Evolutionary conservation across 2,113 vertebrate genomes (phyloP).

Genomic region (Machaerirhynchus nigripectus): DNA sequence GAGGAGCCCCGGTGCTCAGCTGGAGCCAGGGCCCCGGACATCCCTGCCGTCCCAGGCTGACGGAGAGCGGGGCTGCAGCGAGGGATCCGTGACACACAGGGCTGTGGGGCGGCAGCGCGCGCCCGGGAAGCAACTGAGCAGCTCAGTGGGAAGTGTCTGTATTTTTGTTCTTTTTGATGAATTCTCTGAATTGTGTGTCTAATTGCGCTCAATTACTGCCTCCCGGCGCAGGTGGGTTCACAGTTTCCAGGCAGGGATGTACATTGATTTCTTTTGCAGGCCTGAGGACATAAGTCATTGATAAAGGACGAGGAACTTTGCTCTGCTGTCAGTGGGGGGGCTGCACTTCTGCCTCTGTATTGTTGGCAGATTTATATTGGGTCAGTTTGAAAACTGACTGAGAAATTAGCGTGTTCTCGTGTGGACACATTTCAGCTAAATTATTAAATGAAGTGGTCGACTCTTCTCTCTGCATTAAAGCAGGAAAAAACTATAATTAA

Average conservation of each 20-base stretch:
- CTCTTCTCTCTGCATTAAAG: slow-evolving; percentile 56
- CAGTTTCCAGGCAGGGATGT: slow-evolving; percentile 55
- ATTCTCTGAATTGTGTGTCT: slow-evolving; percentile 46
- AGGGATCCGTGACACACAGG: background rate
- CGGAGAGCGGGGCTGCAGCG: background rate
- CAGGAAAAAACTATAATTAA: slow-evolving; percentile 61
- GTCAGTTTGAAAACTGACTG: slow-evolving; percentile 61
- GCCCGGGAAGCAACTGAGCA: background rate
- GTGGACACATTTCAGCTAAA: slow-evolving; percentile 47
- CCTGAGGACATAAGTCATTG: slow-evolving; percentile 67
- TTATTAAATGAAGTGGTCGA: slow-evolving; percentile 66
- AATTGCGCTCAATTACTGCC: slow-evolving; percentile 66
- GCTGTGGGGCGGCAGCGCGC: background rate
- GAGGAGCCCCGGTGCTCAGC: accelerated
- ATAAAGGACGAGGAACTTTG: slow-evolving; percentile 48
- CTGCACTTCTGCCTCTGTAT: slow-evolving; percentile 9
- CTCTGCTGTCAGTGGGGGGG: slow-evolving; percentile 25
- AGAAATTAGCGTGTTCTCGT: slow-evolving; percentile 57
- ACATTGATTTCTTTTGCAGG: slow-evolving; percentile 65
- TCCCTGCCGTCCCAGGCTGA: too few relatives aligned
- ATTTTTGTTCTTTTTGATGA: slow-evolving; percentile 54
- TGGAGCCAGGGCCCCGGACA: too few relatives aligned
- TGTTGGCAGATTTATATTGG: slow-evolving; percentile 59
- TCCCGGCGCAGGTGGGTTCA: slow-evolving; percentile 57
- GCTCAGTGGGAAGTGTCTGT: background rate